phyloP scores from a whole-genome alignment of 2,113 vertebrate genomes.

The Brevimyrus niger region DNA sequence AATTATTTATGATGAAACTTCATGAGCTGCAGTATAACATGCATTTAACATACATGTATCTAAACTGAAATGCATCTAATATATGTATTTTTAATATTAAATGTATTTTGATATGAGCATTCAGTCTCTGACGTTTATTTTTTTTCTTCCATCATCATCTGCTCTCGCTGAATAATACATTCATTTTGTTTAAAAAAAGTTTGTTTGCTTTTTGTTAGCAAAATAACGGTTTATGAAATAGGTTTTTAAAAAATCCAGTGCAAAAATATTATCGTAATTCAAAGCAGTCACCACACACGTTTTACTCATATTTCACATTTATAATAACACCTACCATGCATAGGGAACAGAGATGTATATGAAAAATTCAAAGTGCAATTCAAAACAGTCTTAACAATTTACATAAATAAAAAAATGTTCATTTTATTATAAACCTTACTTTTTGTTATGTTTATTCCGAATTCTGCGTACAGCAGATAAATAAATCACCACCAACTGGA shows the following conservation, averaged over 20 bases:
- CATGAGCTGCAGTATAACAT: neutral
- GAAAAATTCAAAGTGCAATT: neutral
- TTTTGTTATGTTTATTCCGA: neutral
- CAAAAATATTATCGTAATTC: neutral
- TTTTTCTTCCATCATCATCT: slow-evolving; percentile 83
- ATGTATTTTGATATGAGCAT: neutral
- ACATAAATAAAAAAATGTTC: neutral
- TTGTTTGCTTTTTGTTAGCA: too few relatives aligned
- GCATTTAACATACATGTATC: neutral
- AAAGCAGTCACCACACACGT: neutral
- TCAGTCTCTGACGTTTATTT: slow-evolving; percentile 76
- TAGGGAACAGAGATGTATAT: neutral
- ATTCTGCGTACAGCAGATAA: neutral
- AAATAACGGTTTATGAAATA: neutral
- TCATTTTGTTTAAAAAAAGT: too few relatives aligned
- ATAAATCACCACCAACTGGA: neutral
- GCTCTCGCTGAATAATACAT: slow-evolving; percentile 70
- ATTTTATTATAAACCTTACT: neutral
- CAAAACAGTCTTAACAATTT: neutral
- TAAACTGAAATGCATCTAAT: neutral
- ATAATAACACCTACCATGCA: neutral
- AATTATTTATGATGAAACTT: neutral
- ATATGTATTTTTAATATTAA: neutral
- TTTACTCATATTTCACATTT: neutral
- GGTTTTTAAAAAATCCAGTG: too few relatives aligned